Evolutionary conservation across 2,113 vertebrate genomes (phyloP), one percentile per base, ranked within the genome.

Genomic region (Mesoclemmys tuberculata): DNA sequence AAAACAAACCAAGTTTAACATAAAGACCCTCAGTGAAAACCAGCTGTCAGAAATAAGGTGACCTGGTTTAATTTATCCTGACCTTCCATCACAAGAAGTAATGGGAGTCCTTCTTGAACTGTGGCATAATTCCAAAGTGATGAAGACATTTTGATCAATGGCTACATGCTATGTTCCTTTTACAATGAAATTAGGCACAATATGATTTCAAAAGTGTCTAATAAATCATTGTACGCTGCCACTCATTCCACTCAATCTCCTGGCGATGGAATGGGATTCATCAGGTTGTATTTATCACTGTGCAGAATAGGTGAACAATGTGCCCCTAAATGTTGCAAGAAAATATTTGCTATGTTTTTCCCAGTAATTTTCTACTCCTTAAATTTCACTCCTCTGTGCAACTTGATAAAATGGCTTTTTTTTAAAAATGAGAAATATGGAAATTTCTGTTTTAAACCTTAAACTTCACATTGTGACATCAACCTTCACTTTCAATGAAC

Each of bases 1-100:
- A 68, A 96, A 96, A 95, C 93, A 96, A 83, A 95, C 94, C 94
- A 95, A 95, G 93, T 85, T 79, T 90, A 97, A 96, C 89, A 93
- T 85, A 92, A 96, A 91, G 94, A 96, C 96, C 94, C 95, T 94
- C 80, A 88, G 79, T 89, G 89, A 94, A 93, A 94, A 96, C 94
- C 93, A 96, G 93, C 87, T 95, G 95, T 96, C 94, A 96, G 92
- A 95, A 48, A 44, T 46, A 77, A 77, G 74, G 12, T 26, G 44
- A 56, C 80, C 83, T 84, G 89, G 22, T 58, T 95, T 97, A 93
- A 96, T 96, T 95, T 95, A 96, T 95, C 96, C 95, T 96, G 95
- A 95, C 89, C 93, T 95, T 89, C 80, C 78, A 95, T 94, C 87
- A 75, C 41, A 85, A 93, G 96, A 95, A 95, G 85, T 75, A 93